Conservation (phyloP, 1,140 invertebrate species). For the Gerris buenoi region DNA sequence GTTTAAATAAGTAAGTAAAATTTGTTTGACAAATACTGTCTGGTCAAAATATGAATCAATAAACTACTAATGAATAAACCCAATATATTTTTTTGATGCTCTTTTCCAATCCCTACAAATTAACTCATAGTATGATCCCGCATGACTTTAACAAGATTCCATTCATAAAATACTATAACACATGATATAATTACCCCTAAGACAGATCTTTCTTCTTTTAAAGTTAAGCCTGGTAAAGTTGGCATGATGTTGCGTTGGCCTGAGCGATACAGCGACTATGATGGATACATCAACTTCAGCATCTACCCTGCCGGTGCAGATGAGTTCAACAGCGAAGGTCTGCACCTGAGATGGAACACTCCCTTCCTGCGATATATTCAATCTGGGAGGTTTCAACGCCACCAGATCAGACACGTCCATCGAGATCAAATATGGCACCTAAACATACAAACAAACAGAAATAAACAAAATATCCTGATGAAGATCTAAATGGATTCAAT, state of each 20-base stretch:
- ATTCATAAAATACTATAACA: neutral
- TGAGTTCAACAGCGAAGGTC: slow-evolving; percentile 68
- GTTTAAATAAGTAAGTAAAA: too few species aligned
- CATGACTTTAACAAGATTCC: neutral
- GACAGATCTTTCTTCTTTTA: slow-evolving; percentile 68
- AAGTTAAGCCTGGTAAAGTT: slow-evolving; percentile 66
- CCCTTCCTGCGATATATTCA: slow-evolving; percentile 68
- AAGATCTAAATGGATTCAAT: neutral
- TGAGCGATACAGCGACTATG: slow-evolving; percentile 63
- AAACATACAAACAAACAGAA: too few species aligned
- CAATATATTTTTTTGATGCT: too few species aligned
- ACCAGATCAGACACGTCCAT: slow-evolving; percentile 38
- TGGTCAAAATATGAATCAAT: too few species aligned
- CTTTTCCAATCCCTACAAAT: too few species aligned
- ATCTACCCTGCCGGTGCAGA: slow-evolving; percentile 59
- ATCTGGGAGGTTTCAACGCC: slow-evolving; percentile 51
- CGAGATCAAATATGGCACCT: slow-evolving; percentile 71
- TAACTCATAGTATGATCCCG: too few species aligned
- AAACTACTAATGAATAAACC: too few species aligned
- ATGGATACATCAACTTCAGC: slow-evolving; percentile 73
- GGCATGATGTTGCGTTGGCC: slow-evolving; percentile 33
- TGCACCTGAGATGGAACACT: slow-evolving; percentile 55
- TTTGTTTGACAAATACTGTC: too few species aligned
- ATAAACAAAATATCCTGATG: neutral
- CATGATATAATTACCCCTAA: slow-evolving; percentile 22